These are phyloP conservation scores for Nymphalis urticae DNA, from an alignment of 2,888 invertebrate species.

Conservation along the genomic window DNA sequence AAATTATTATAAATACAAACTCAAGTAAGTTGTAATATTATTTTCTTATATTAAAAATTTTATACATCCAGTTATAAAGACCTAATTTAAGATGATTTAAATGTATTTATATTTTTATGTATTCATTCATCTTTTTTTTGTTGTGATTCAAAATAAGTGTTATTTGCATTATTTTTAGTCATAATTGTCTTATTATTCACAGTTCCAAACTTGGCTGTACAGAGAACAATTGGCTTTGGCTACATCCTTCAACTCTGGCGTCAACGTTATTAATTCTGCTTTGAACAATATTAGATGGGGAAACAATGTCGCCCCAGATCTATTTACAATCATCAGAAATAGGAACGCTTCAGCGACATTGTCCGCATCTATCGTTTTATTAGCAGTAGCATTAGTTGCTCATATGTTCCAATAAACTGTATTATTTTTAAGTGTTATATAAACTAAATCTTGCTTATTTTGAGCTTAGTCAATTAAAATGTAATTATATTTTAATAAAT, in stretches of 20 bases:
- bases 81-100: no score
- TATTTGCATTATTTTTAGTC: neutral
- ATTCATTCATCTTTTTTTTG: no score
- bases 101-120: no score
- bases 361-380: slow-evolving; percentile 52
- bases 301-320: slow-evolving; percentile 51
- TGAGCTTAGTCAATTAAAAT: slow-evolving; percentile 1
- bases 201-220: slow-evolving; percentile 71
- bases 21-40: neutral
- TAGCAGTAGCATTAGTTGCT: slow-evolving; percentile 51
- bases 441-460: slow-evolving; percentile 14
- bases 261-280: slow-evolving; percentile 50
- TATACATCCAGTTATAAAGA: no score
- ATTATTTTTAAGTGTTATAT: neutral
- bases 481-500: neutral
- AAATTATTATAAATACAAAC: no score
- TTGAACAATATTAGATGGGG: slow-evolving; percentile 64
- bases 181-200: slow-evolving; percentile 27
- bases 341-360: slow-evolving; percentile 52
- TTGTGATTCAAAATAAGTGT: no score
- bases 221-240: slow-evolving; percentile 53
- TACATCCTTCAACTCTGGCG: slow-evolving; percentile 51
- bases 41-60: neutral
- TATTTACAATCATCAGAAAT: slow-evolving; percentile 47
- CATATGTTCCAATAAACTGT: slow-evolving; percentile 52